Conservation (phyloP, 2,888 invertebrate species). For the Rhopalosiphum nymphaeae region DNA sequence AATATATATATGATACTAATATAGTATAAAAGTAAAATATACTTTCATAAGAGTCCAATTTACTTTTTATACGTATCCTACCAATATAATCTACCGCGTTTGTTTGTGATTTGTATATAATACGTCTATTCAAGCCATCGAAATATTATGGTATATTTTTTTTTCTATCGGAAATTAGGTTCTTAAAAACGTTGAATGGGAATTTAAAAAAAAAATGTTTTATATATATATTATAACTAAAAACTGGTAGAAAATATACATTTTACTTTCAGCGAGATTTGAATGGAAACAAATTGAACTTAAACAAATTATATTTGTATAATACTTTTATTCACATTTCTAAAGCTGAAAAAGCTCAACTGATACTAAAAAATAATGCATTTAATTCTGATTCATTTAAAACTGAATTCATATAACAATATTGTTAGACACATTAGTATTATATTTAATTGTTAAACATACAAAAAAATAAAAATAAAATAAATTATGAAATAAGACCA, state of each 20-base stretch:
- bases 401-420: not conserved
- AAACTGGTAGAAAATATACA: not conserved
- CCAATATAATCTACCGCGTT: conserved; percentile 68
- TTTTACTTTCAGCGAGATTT: not conserved
- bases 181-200: not conserved
- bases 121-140: not conserved
- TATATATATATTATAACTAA: not conserved
- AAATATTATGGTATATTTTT: not conserved
- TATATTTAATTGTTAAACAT: not conserved
- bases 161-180: not conserved
- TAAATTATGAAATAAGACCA: not conserved
- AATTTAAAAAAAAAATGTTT: not conserved
- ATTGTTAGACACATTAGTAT: not conserved
- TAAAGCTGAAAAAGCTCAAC: not conserved
- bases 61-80: not conserved
- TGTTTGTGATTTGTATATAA: not conserved
- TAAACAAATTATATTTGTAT: conserved; percentile 15
- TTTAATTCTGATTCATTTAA: not conserved
- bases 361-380: not conserved
- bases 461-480: not conserved
- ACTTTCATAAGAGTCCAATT: not conserved
- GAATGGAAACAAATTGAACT: conserved; percentile 12
- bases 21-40: not conserved
- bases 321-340: conserved; percentile 12
- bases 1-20: not conserved